Conservation (phyloP, 2,888 invertebrate genomes). For the Belgica antarctica region DNA sequence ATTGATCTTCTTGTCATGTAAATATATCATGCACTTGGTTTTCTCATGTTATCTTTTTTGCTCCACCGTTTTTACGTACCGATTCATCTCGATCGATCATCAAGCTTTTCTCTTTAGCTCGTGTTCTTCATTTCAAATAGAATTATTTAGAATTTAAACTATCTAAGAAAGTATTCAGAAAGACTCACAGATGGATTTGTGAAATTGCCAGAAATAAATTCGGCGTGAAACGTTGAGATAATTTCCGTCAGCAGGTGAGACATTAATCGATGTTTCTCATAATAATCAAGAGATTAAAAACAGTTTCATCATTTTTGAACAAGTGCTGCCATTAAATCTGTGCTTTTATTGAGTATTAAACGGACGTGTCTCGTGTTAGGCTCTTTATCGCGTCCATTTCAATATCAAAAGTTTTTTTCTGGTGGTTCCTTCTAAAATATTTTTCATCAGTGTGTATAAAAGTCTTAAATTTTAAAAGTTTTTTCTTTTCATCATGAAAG, state of each 20-base stretch:
- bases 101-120: not conserved
- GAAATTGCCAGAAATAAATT: not conserved
- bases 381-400: conserved; percentile 19
- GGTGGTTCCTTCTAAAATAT: conserved; percentile 28
- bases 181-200: not conserved
- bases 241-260: not conserved
- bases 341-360: conserved; percentile 36
- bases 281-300: conserved; percentile 13
- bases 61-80: not conserved
- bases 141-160: conserved; percentile 20
- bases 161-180: conserved; percentile 23
- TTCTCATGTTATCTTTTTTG: too few species aligned
- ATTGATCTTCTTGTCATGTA: not conserved
- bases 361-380: not conserved
- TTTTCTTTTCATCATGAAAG: not conserved
- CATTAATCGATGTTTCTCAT: not conserved
- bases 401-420: conserved; percentile 24
- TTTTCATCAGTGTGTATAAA: conserved; percentile 33
- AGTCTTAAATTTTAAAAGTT: conserved; percentile 33
- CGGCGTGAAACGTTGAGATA: not conserved
- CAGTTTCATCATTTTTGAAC: conserved; percentile 22
- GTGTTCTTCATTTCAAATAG: not conserved
- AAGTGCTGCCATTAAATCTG: conserved; percentile 41
- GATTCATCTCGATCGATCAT: too few species aligned
- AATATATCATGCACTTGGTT: conserved; percentile 13